These are phyloP conservation scores for Anagrus nilaparvatae DNA, from an alignment of 1,140 invertebrate species.

Conservation along the genomic window DNA sequence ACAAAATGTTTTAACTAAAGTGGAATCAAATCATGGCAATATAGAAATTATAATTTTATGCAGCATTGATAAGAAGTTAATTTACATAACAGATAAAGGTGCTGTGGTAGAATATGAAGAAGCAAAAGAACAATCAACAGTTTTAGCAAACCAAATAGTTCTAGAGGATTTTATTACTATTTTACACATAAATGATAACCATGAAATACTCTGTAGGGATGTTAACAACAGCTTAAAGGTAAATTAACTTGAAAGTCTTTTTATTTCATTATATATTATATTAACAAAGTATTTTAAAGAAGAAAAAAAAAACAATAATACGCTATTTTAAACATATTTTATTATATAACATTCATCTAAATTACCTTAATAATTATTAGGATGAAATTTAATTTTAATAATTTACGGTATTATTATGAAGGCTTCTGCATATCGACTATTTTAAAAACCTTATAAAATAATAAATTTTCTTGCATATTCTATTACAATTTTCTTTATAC, in stretches of 20 bases:
- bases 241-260: constrained; percentile 5
- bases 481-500: no score
- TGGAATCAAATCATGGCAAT: constrained; percentile 23
- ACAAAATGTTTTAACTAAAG: constrained; percentile 18
- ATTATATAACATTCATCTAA: no score
- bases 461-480: no score
- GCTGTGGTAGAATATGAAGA: constrained; percentile 24
- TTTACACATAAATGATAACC: constrained; percentile 17
- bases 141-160: constrained; percentile 17
- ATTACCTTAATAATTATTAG: no score
- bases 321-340: no score
- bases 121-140: constrained; percentile 11
- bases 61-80: constrained; percentile 22
- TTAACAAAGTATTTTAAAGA: no score
- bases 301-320: no score
- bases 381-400: no score
- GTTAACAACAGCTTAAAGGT: constrained; percentile 24
- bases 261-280: no score
- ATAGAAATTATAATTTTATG: constrained; percentile 28
- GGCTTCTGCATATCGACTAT: no score
- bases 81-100: constrained; percentile 26
- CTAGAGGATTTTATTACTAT: constrained; percentile 22
- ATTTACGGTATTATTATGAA: no score
- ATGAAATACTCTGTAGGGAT: constrained; percentile 24
- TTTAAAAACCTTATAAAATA: no score